A percentile compares a stretch with the other conserved stretches of the same genome.
phyloP scores from a whole-genome alignment of 2,113 vertebrate genomes.

The Mesembrinibis cayennensis region DNA sequence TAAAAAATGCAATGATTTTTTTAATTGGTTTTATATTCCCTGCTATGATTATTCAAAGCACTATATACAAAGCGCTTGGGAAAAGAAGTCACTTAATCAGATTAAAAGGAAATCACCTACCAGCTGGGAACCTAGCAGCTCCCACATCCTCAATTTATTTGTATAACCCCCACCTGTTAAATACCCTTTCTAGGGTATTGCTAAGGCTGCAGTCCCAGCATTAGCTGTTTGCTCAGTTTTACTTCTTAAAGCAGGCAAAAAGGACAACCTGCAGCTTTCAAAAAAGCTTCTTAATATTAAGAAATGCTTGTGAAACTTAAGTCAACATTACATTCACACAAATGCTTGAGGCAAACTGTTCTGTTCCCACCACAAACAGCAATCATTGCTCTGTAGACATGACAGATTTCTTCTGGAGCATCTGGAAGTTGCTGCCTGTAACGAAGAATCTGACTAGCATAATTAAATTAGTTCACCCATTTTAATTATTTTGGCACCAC shows the following conservation, averaged over 20 bases:
- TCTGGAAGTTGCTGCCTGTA: constrained; percentile 8
- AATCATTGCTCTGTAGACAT: constrained; percentile 8
- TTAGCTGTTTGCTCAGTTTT: background rate
- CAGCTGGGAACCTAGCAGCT: background rate
- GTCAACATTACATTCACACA: background rate
- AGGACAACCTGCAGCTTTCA: background rate
- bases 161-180: constrained; percentile 3
- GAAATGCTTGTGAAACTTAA: background rate
- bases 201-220: background rate
- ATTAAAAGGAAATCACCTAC: constrained; percentile 39
- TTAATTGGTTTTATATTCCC: constrained; percentile 31
- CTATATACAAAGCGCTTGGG: background rate
- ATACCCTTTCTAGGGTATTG: background rate
- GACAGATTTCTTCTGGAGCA: constrained; percentile 43
- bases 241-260: constrained; percentile 7
- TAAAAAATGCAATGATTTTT: constrained; percentile 8
- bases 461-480: constrained; percentile 44
- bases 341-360: constrained; percentile 24
- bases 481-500: constrained; percentile 40
- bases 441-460: constrained; percentile 38
- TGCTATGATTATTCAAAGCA: constrained; percentile 8
- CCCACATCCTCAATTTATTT: background rate
- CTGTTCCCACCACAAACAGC: constrained; percentile 14
- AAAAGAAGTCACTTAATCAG: constrained; percentile 5
- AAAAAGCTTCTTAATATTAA: background rate